Base-by-base conservation (phyloP, 2,113 vertebrate genomes). In the Phrynosoma blainvillii region DNA sequence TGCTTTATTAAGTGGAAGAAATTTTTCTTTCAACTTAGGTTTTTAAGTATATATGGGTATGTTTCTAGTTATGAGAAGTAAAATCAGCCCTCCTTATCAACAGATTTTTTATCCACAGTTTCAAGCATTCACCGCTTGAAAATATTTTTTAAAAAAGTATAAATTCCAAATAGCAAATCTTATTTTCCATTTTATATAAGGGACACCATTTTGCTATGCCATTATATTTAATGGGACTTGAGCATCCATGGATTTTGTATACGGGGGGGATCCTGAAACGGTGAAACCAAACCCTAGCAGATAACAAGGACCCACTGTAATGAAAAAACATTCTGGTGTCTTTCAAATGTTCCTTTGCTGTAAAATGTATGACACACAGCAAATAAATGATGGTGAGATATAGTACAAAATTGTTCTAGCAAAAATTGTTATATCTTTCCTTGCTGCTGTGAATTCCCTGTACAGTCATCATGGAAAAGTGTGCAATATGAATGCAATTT, bases 401-500 rank as follows among this genome's bases (percentile, higher is more conserved):
- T 40, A 68, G 10, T 27, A 11, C 32, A 11, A 21, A 42, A 52
- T 68, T 40, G 65, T 83, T 23, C n/a, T 77, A 73, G 77, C 85
- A 71, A 7, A 25, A 13, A 76, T 30, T 52, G 30, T 54, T 83
- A n/a, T 54, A 36, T 77, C 42, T 16, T 14, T 52, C 27, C 59
- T 25, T 14, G 70, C 42, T 76, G 40, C 71, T 52, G 1, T 68
- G 79, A 83, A 83, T 77, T 87, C 73, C 87, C 87, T 75, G 8
- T 52, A 7, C 40, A 87, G 23, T 13, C 30, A 82, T 82, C 47
- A 68, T 68, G 59, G 80, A 32, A 83, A 88, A 88, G 59, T 36
- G 73, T 68, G 80, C 80, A 82, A 82, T 76, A 82, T 65, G 79
- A 66, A 82, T 87, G 79, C 71, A 32, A 77, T 83, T 88, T 83